Conservation (phyloP, 2,113 vertebrate genomes). For the Nycticryphes semicollaris region DNA sequence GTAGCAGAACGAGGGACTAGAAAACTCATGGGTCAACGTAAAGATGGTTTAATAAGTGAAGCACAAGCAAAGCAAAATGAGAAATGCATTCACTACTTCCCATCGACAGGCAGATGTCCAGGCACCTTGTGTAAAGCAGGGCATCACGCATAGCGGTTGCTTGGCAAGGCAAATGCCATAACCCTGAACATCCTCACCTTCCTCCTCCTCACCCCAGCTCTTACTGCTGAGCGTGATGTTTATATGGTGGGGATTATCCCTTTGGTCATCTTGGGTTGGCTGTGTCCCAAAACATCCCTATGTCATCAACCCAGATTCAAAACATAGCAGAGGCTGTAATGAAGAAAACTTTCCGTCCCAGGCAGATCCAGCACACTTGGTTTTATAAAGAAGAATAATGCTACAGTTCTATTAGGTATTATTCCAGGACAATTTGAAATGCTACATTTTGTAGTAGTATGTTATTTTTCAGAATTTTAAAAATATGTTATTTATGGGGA, state of each 20-base stretch:
- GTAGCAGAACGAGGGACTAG: rapidly evolving
- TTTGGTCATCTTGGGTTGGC: neutral
- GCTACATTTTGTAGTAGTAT: neutral
- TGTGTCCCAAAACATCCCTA: neutral
- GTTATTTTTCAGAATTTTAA: neutral
- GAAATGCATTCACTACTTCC: neutral
- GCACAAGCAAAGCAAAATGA: neutral
- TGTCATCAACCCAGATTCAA: neutral
- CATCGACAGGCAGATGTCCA: neutral
- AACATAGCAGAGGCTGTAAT: neutral
- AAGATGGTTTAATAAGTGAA: neutral
- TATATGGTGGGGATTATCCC: too few relatives aligned
- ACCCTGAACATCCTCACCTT: rapidly evolving
- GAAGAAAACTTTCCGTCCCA: neutral
- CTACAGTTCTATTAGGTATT: neutral
- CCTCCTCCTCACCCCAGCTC: neutral
- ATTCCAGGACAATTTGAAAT: neutral
- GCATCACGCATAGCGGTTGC: rapidly evolving
- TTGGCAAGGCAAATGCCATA: neutral
- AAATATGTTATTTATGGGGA: neutral
- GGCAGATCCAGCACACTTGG: neutral
- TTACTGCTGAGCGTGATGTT: neutral
- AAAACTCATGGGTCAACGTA: neutral
- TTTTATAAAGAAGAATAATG: neutral
- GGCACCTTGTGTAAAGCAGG: neutral